A percentile compares a stretch with the other conserved stretches of the same genome.
Evolutionary conservation across 2,797 vertebrate species (phyloP).

Genomic region (Chaenodraco wilsoni): DNA sequence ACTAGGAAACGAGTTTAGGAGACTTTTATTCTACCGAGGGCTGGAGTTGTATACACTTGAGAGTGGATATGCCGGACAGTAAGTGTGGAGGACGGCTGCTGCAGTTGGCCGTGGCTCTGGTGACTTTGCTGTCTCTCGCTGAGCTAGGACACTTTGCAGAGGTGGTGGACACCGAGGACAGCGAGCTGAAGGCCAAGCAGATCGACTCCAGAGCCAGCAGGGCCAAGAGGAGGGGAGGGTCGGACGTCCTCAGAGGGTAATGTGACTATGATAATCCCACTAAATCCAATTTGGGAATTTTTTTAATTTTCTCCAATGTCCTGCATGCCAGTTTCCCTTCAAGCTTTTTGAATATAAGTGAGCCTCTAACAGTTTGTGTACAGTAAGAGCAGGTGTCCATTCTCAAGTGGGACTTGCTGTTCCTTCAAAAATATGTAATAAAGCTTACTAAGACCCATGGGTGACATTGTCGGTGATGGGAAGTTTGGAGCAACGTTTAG

Average conservation of each 20-base stretch:
- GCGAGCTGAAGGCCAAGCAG: slow-evolving; percentile 74
- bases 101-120: slow-evolving; percentile 86
- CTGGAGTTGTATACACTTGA: slow-evolving; percentile 57
- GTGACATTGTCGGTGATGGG: slow-evolving; percentile 77
- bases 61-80: slow-evolving; percentile 76
- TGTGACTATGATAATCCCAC: slow-evolving; percentile 24
- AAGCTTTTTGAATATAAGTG: not conserved
- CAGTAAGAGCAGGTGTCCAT: slow-evolving; percentile 59
- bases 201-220: slow-evolving; percentile 88
- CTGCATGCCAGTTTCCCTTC: not conserved
- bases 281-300: slow-evolving; percentile 9
- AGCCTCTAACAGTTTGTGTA: not conserved
- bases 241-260: slow-evolving; percentile 96
- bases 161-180: slow-evolving; percentile 68
- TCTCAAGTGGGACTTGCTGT: slow-evolving; percentile 8
- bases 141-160: slow-evolving; percentile 76
- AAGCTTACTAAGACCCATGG: slow-evolving; percentile 59
- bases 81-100: slow-evolving; percentile 85
- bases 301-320: not conserved
- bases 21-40: slow-evolving; percentile 36
- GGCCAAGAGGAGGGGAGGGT: slow-evolving; percentile 91
- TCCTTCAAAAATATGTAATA: slow-evolving; percentile 45
- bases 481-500: slow-evolving; percentile 81
- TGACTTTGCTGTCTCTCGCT: slow-evolving; percentile 81
- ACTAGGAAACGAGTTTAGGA: slow-evolving; percentile 34